Base-by-base conservation (phyloP, 2,797 vertebrate species). In the Dendrocincla fuliginosa region DNA sequence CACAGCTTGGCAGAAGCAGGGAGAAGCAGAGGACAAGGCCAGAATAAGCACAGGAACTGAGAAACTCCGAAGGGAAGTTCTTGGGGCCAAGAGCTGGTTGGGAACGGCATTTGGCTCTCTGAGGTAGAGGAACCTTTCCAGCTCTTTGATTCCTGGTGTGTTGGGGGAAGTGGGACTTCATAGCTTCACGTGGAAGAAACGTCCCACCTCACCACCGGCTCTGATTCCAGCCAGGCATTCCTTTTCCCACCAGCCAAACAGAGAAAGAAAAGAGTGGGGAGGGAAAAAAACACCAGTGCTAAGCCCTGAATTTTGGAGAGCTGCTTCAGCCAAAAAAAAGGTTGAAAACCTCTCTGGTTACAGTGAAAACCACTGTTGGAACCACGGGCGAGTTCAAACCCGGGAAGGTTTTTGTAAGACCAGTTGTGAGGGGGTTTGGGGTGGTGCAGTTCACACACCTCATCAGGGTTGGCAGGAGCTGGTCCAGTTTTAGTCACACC, bases 1-100 rank as follows among this genome's bases (percentile, higher is more conserved):
- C 42, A 0, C 78, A 68, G 56, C 59, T 71, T 76, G 84, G 74
- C 55, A 93, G 9, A 47, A 49, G 60, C 1, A 2, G 35, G 1
- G 1, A 70, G 63, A 41, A 78, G 69, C 39, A 53, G 60, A 65
- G 32, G 47, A 70, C 0, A 5, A 84, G 78, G 93, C 95, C 96
- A 97, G 92, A 92, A 89, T 87, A 96, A 97, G 93, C 94, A 97
- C 49, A 89, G 93, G 78, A 93, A 79, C 67, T 23, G 41, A 94
- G 64, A 89, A 95, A 74, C 37, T 86, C 80, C 27, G 56, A 92
- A 94, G 81, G 86, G 86, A 96, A 93, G 67, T 11, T 90, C 77
- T 0, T 8, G 27, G 73, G 73, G 79, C 91, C 87, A 84, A 77
- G 49, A 28, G 32, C 44, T 87, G 64, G 56, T 87, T 81, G 89